Evolutionary conservation across 2,113 vertebrate genomes (phyloP), one percentile per base, ranked within the genome.

Genomic region (Columbina picui): DNA sequence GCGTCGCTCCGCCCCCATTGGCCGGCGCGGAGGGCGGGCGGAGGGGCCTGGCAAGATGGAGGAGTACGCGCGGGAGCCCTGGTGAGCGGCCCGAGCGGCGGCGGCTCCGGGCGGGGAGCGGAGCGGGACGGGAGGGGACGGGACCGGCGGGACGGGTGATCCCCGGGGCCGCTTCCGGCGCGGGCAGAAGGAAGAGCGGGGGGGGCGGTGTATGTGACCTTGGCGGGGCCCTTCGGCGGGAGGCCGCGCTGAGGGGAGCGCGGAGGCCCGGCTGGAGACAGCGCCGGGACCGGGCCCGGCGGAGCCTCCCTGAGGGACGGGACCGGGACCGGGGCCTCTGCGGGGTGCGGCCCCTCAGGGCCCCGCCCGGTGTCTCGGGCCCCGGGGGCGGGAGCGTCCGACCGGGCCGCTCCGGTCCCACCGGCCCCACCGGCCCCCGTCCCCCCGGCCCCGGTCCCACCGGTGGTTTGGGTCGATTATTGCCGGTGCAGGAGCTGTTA

Each of bases 61-160:
- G 98, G 99, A 99, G 50, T 99, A 99, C 82, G 99, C 99, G 23
- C 98, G 99, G 10, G 99, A 99, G 52, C 99, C 99, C 3, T 99
- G 99, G 99, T 99, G 91, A 99, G 98, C 74, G 20, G 59, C 30
- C 11, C 4, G 41, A 16, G 29, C 18, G 36, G 6, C 19, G 18
- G 14, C 55, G 14, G 39, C 38, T 14, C 43, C 43, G 43, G 43
- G 43, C 32, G 29, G 14, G 27, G 12, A 8, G 53, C 12, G 23
- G 45, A 8, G 18, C 34, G 27, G 22, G 13, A 13, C 36, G 52
- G 47, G 11, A 49, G 2, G 43, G 63, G 38, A 39, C 38, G 47
- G 36, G 19, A 23, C 2, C 16, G 22, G 27, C 13, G 29, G 23
- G 9, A 3, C 16, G 16, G 75, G 50, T 9, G 39, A 5, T 30